Percentiles rank a stretch among this genome's conserved stretches.
Evolutionary conservation across 1,140 invertebrate genomes (phyloP).

Genomic region (Amphibalanus amphitrite): DNA sequence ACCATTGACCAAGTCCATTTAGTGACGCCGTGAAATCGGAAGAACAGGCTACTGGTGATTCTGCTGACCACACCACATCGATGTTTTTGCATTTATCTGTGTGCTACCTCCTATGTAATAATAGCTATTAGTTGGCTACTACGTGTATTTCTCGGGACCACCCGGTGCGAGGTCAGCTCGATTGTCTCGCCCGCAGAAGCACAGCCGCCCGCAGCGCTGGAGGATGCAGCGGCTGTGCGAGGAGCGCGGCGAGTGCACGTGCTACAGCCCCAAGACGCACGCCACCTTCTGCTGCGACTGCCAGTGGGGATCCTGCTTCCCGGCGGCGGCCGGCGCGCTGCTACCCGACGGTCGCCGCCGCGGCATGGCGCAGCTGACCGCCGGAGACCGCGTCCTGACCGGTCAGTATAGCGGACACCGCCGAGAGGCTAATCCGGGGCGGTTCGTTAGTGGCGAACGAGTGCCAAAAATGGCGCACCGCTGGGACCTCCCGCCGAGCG

Average conservation of each 20-base stretch:
- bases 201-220: not conserved
- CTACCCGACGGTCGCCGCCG: not conserved
- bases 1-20: too few species aligned
- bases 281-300: not conserved
- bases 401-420: not conserved
- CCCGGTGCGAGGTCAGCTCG: too few species aligned
- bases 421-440: not conserved
- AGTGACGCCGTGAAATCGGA: too few species aligned
- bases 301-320: not conserved
- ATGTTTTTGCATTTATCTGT: too few species aligned
- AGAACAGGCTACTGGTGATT: too few species aligned
- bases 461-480: too few species aligned
- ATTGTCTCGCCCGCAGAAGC: not conserved
- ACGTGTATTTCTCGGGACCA: too few species aligned
- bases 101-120: too few species aligned
- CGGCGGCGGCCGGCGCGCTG: too few species aligned
- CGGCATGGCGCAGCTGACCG: not conserved
- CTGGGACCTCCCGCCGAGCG: too few species aligned
- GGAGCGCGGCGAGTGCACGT: not conserved
- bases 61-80: too few species aligned
- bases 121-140: too few species aligned
- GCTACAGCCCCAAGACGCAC: not conserved
- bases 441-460: not conserved
- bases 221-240: not conserved
- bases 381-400: not conserved